Conservation (phyloP, 1,140 invertebrate species). For the Latrodectus geometricus region DNA sequence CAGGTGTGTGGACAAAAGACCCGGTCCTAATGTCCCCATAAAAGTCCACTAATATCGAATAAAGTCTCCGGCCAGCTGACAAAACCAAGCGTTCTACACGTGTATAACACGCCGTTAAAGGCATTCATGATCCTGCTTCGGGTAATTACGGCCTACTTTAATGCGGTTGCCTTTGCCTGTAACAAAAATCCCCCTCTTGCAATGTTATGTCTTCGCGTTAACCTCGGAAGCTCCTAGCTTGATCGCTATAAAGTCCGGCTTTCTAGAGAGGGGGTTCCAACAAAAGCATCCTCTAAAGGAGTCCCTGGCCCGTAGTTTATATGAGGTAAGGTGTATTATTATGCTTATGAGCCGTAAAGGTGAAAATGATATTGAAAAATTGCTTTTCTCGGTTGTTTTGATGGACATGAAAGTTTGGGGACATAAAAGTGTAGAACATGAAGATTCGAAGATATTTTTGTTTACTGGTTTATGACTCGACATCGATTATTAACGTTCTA, state of each 20-base stretch:
- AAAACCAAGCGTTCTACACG: conserved; percentile 53
- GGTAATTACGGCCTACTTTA: conserved; percentile 47
- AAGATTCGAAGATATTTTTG: no score
- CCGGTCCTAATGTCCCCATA: conserved; percentile 43
- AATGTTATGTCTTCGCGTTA: conserved; percentile 53
- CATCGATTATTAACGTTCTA: no score
- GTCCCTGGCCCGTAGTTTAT: no score
- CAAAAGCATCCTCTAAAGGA: not conserved
- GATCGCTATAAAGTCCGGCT: not conserved
- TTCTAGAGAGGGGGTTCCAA: not conserved
- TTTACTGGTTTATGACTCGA: no score
- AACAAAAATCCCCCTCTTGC: not conserved
- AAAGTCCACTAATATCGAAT: conserved; percentile 54
- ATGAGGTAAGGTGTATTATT: no score
- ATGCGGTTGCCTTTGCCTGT: conserved; percentile 13
- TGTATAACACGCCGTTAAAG: conserved; percentile 61
- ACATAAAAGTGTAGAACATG: no score
- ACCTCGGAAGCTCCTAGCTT: conserved; percentile 55
- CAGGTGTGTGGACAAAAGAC: conserved; percentile 61
- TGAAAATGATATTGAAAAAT: no score
- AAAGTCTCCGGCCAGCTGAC: conserved; percentile 51
- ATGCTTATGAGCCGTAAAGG: no score
- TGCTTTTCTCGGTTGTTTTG: no score
- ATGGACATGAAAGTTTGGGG: no score
- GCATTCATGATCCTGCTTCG: conserved; percentile 27